These are phyloP conservation scores for Acrocephalus kingi DNA, from an alignment of 2,113 vertebrate species.

Conservation along the genomic window DNA sequence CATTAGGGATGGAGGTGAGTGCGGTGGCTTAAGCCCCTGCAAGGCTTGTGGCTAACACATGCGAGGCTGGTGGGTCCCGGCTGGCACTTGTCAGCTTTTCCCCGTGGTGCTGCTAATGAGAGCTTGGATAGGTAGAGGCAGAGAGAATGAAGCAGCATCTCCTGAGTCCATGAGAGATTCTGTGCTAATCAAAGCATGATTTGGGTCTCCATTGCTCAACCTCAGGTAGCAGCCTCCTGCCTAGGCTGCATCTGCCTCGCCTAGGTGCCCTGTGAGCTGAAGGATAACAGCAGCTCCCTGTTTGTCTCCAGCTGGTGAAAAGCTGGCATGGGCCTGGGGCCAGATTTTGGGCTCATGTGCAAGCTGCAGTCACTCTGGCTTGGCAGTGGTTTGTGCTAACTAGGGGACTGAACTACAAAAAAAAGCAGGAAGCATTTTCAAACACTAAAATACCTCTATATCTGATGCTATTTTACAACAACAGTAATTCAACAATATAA, in stretches of 20 bases:
- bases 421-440: not conserved
- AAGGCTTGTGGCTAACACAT: not conserved
- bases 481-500: not conserved
- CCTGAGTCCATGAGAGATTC: accelerated
- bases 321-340: not conserved
- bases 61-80: not conserved
- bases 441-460: not conserved
- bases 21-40: too few species aligned
- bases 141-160: not conserved
- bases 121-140: not conserved
- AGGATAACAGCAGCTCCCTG: not conserved
- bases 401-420: not conserved
- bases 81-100: not conserved
- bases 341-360: not conserved
- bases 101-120: accelerated
- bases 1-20: accelerated
- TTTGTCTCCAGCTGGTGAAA: not conserved
- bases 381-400: not conserved
- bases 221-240: not conserved
- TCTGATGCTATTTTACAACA: not conserved
- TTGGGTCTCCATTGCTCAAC: accelerated
- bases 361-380: not conserved
- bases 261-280: not conserved
- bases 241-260: not conserved
- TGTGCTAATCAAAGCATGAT: not conserved